A percentile compares a stretch with the other conserved stretches of the same genome.
phyloP scores from a whole-genome alignment of 2,113 vertebrate species.

The Ameiurus melas region DNA sequence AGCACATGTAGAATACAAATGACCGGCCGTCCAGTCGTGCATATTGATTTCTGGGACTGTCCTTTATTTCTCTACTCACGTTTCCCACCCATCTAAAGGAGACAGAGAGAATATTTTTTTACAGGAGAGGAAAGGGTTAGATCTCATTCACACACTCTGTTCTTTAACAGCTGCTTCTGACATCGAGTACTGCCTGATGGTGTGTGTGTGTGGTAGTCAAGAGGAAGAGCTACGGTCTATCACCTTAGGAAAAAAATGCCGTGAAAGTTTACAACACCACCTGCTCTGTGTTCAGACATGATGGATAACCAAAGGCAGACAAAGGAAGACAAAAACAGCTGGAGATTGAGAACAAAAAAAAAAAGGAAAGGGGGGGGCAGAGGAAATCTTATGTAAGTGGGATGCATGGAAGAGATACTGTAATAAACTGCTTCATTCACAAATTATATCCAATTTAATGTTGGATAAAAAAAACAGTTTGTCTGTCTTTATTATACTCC shows the following conservation, averaged over 20 bases:
- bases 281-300: slow-evolving; percentile 28
- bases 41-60: slow-evolving; percentile 64
- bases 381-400: not conserved
- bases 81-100: slow-evolving; percentile 39
- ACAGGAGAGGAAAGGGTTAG: slow-evolving; percentile 36
- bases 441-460: not conserved
- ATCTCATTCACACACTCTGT: slow-evolving; percentile 36
- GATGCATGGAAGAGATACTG: not conserved
- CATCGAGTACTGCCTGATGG: not conserved
- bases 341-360: slow-evolving; percentile 24
- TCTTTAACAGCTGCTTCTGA: slow-evolving; percentile 41
- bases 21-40: slow-evolving; percentile 46
- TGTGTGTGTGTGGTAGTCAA: slow-evolving; percentile 30
- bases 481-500: not conserved
- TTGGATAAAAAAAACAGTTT: not conserved
- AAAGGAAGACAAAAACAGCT: slow-evolving; percentile 40
- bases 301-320: slow-evolving; percentile 27
- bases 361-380: not conserved
- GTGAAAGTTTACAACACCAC: slow-evolving; percentile 40
- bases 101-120: slow-evolving; percentile 18
- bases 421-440: not conserved
- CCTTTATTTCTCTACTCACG: slow-evolving; percentile 48
- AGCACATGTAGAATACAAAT: slow-evolving; percentile 65
- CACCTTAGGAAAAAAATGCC: slow-evolving; percentile 9
- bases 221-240: slow-evolving; percentile 13